Conservation (phyloP, 1,140 invertebrate species). For the Nephila pilipes region DNA sequence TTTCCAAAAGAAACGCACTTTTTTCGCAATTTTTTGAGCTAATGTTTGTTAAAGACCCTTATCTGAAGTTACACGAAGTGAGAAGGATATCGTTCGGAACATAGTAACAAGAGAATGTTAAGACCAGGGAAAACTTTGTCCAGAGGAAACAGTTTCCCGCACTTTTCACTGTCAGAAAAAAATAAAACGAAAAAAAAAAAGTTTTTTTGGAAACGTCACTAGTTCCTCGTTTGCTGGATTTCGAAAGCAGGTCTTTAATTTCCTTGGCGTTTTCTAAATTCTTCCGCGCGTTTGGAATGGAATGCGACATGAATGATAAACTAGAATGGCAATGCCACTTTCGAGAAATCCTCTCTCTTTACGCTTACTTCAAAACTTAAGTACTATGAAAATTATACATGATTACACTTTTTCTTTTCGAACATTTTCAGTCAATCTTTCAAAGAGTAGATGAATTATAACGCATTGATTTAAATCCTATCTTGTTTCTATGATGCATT, state of each 20-base stretch:
- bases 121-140: neutral
- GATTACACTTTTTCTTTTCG: no score
- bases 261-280: slow-evolving; percentile 12
- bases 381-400: no score
- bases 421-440: no score
- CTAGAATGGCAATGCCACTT: neutral
- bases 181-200: neutral
- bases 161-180: neutral
- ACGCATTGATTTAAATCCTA: no score
- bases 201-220: neutral
- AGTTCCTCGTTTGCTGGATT: slow-evolving; percentile 4
- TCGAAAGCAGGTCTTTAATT: slow-evolving; percentile 5
- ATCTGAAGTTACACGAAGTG: neutral
- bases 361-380: no score
- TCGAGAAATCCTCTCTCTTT: neutral
- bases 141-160: neutral
- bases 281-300: neutral
- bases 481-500: no score
- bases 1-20: neutral
- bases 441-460: no score
- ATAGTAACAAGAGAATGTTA: slow-evolving; percentile 48
- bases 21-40: no score
- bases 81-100: neutral
- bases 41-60: neutral
- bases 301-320: slow-evolving; percentile 11